Evolutionary conservation across 37 sponge, comb jelly and placozoan species (phyloP).

Genomic region (Aplysina aerophoba): DNA sequence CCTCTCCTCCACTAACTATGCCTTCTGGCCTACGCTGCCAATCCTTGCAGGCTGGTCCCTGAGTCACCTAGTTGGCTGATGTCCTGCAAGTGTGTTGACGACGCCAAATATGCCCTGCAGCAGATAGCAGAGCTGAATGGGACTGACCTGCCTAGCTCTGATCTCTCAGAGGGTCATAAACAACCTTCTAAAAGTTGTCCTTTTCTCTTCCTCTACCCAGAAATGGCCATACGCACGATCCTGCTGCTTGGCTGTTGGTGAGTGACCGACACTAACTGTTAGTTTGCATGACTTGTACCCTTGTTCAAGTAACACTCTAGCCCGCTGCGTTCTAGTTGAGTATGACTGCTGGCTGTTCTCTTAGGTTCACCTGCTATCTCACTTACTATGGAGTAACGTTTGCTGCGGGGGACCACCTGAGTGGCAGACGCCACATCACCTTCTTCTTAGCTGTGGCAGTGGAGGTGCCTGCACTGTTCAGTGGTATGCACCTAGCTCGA

Average conservation of each 20-base stretch:
- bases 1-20: too few relatives aligned
- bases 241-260: conserved; percentile 2
- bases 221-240: background rate
- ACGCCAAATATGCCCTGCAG: conserved; percentile 52
- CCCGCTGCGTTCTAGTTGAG: too few relatives aligned
- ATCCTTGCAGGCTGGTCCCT: conserved; percentile 47
- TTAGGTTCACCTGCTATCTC: background rate
- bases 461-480: background rate
- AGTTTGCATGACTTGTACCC: too few relatives aligned
- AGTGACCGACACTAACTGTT: background rate
- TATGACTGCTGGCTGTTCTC: too few relatives aligned
- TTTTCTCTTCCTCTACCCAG: background rate
- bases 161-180: conserved; percentile 4
- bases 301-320: too few relatives aligned
- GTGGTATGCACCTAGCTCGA: background rate
- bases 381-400: conserved; percentile 5
- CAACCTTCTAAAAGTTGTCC: background rate
- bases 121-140: conserved; percentile 61
- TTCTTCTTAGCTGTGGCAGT: background rate
- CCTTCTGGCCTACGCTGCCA: background rate
- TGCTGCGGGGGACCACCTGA: background rate
- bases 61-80: conserved; percentile 82
- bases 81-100: conserved; percentile 24
- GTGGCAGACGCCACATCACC: background rate
- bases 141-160: conserved; percentile 25